phyloP scores from a whole-genome alignment of 2,113 vertebrate species.

The Dromaius novaehollandiae region DNA sequence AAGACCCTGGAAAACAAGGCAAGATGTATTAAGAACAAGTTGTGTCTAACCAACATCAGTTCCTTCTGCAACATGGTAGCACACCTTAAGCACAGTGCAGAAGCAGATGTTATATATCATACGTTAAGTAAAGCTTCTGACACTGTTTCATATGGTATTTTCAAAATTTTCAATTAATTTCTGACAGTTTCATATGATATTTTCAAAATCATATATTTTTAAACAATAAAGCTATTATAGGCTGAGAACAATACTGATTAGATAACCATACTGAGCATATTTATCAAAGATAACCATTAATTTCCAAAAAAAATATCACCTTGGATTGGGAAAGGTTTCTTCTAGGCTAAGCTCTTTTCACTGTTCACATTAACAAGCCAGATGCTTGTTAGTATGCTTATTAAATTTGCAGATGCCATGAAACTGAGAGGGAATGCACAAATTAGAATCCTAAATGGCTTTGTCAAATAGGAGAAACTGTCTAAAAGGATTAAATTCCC shows the following conservation, averaged over 20 bases:
- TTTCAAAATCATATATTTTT: neutral
- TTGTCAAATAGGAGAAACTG: neutral
- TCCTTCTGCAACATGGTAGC: neutral
- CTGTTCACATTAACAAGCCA: neutral
- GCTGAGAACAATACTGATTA: neutral
- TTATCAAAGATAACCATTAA: neutral
- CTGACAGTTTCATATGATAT: neutral
- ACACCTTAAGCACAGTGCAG: neutral
- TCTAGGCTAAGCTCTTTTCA: neutral
- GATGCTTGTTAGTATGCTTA: neutral
- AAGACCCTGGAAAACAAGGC: neutral
- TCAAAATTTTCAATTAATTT: no score
- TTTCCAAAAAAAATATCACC: fast-evolving
- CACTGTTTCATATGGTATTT: neutral
- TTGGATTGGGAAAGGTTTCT: neutral
- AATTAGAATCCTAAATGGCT: neutral
- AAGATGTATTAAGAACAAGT: neutral
- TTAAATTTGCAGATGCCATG: neutral
- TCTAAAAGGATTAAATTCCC: neutral
- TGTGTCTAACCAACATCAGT: neutral
- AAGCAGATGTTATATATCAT: neutral
- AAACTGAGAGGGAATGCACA: neutral
- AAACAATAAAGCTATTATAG: neutral
- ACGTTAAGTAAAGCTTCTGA: fast-evolving
- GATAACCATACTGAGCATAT: neutral